Evolutionary conservation across 2,113 vertebrate species (phyloP).

Genomic region (Psittacara wagleri): DNA sequence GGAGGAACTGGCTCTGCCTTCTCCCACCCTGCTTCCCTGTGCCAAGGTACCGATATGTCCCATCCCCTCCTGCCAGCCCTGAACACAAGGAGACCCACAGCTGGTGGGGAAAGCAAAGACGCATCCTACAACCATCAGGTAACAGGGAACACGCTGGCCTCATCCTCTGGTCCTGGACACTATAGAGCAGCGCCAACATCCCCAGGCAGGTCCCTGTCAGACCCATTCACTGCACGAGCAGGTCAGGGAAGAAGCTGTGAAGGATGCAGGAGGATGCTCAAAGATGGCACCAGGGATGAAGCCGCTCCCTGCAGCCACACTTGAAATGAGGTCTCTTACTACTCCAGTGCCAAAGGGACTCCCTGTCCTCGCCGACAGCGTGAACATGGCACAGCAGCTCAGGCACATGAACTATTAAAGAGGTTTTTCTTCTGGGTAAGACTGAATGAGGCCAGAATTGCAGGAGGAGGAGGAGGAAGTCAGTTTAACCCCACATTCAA

Average conservation of each 20-base stretch:
- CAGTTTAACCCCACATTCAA: background rate
- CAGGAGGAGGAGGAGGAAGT: background rate
- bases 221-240: background rate
- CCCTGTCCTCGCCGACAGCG: background rate
- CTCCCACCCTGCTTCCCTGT: background rate
- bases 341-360: background rate
- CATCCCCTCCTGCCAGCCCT: background rate
- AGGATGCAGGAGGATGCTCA: background rate
- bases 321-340: background rate
- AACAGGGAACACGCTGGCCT: background rate
- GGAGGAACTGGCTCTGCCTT: background rate
- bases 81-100: accelerated
- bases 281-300: background rate
- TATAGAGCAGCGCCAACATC: accelerated
- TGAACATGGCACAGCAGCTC: background rate
- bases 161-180: background rate
- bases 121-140: background rate
- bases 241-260: background rate
- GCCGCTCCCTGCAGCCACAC: background rate
- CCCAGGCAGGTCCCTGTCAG: background rate
- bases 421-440: background rate
- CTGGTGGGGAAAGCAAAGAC: background rate
- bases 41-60: accelerated
- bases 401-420: background rate
- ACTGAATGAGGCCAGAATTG: background rate